Conservation (phyloP, 2,888 invertebrate species). For the Ceratothoa steindachneri region DNA sequence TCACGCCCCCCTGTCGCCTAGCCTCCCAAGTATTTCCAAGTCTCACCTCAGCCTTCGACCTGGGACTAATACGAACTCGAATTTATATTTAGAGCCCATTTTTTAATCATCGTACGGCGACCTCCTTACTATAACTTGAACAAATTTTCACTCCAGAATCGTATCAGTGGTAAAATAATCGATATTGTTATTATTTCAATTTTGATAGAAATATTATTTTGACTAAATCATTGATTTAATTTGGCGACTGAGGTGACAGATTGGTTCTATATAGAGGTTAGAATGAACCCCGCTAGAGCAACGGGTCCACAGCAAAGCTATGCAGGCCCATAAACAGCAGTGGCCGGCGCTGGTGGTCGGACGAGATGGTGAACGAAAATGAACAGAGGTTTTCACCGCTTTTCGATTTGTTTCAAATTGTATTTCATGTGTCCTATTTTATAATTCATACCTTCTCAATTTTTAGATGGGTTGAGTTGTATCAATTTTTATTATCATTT, state of each 20-base stretch:
- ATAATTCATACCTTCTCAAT: background rate
- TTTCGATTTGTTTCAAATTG: conserved; percentile 16
- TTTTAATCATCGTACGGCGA: background rate
- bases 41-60: conserved; percentile 6
- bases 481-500: too few species aligned
- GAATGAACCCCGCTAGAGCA: conserved; percentile 37
- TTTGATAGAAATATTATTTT: background rate
- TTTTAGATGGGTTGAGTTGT: too few species aligned
- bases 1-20: conserved; percentile 38
- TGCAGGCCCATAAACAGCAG: conserved; percentile 45
- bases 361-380: conserved; percentile 18
- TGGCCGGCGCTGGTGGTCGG: conserved; percentile 22
- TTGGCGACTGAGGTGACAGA: background rate
- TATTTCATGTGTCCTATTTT: background rate
- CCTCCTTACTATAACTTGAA: background rate
- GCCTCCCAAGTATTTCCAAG: conserved; percentile 19
- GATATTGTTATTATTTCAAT: background rate
- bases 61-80: background rate
- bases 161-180: background rate
- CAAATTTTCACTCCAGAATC: background rate
- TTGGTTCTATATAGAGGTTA: conserved; percentile 26
- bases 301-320: conserved; percentile 40
- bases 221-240: background rate
- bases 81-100: background rate
- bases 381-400: conserved; percentile 22